phyloP scores from a whole-genome alignment of 2,113 vertebrate genomes.

The Grus americana region DNA sequence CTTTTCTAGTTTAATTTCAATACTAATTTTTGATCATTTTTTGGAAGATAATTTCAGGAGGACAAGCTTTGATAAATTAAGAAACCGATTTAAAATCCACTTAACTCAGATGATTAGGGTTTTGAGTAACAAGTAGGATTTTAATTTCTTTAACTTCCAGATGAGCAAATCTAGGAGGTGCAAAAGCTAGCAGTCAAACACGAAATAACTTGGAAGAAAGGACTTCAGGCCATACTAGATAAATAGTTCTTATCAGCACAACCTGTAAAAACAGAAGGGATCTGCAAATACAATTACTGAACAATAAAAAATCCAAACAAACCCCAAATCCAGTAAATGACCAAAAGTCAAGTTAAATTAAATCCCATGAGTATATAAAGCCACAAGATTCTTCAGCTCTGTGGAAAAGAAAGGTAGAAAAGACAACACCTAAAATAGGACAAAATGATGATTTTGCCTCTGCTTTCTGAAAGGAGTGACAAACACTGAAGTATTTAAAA shows the following conservation, averaged over 20 bases:
- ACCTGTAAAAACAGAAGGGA: background rate
- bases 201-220: background rate
- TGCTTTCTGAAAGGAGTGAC: background rate
- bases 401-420: background rate
- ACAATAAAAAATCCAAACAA: background rate
- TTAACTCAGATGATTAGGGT: background rate
- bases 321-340: background rate
- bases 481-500: background rate
- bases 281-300: background rate
- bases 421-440: background rate
- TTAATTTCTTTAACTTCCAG: background rate
- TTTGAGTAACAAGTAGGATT: background rate
- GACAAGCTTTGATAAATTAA: background rate
- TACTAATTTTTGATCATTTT: background rate
- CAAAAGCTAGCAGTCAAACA: background rate
- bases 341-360: background rate
- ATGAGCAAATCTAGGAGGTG: background rate
- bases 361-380: background rate
- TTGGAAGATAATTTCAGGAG: background rate
- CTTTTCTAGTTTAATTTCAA: background rate
- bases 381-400: background rate
- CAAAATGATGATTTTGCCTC: background rate
- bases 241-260: background rate
- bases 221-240: background rate
- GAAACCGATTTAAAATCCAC: background rate